These are phyloP conservation scores for Strigamia crassipes DNA, from an alignment of 2,888 invertebrate species.

Conservation along the genomic window DNA sequence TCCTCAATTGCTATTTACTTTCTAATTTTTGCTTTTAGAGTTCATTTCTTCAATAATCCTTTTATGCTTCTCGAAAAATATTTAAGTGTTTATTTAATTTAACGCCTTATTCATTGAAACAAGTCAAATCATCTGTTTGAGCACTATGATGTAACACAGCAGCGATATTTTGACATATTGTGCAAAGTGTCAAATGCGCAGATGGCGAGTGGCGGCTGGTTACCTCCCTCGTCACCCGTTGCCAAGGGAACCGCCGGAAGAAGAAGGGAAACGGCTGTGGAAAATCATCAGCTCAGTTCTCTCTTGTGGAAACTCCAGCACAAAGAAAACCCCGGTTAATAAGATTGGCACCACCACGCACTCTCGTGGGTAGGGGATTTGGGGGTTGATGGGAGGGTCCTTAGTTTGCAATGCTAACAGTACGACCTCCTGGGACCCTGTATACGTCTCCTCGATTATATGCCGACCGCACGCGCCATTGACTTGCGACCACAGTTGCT, in stretches of 20 bases:
- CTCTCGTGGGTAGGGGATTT: not conserved
- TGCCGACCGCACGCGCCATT: not conserved
- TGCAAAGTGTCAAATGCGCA: not conserved
- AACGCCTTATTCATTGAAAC: not conserved
- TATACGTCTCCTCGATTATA: not conserved
- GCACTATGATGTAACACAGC: not conserved
- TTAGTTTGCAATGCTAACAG: constrained; percentile 24
- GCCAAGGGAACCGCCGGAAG: not conserved
- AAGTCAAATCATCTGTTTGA: not conserved
- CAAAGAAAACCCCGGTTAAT: constrained; percentile 25
- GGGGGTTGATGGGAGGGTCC: not conserved
- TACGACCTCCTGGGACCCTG: not conserved
- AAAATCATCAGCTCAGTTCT: not conserved
- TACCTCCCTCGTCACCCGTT: not conserved
- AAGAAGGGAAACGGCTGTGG: not conserved
- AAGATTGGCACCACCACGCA: constrained; percentile 16
- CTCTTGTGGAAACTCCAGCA: not conserved
- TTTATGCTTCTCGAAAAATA: too few relatives aligned
- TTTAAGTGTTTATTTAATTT: too few relatives aligned
- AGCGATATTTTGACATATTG: not conserved
- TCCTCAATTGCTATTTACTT: too few relatives aligned
- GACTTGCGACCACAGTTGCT: not conserved
- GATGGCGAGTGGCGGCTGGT: not conserved
- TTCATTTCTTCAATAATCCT: too few relatives aligned
- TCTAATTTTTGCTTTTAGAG: too few relatives aligned